These are phyloP conservation scores for Paramisgurnus dabryanus DNA, from an alignment of 2,113 vertebrate species.

Conservation along the genomic window DNA sequence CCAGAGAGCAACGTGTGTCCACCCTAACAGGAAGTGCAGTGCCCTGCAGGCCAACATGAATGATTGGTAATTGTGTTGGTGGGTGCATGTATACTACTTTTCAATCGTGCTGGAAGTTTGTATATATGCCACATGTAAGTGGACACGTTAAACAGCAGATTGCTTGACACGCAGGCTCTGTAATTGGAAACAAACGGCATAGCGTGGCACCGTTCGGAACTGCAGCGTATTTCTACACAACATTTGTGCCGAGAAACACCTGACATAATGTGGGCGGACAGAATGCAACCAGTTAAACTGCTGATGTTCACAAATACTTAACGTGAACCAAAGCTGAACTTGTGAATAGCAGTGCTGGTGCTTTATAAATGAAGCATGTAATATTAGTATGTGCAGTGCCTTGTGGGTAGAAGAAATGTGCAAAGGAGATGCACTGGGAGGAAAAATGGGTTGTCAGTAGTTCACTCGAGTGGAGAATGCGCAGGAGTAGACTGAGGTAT, in stretches of 20 bases:
- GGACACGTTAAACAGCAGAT: slow-evolving; percentile 36
- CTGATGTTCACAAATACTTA: slow-evolving; percentile 10
- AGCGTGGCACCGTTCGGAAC: neutral
- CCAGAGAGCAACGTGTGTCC: slow-evolving; percentile 87
- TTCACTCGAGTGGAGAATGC: neutral
- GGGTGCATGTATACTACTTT: slow-evolving; percentile 18
- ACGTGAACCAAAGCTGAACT: slow-evolving; percentile 12
- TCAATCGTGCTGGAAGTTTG: neutral
- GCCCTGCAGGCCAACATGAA: slow-evolving; percentile 33
- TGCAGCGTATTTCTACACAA: neutral
- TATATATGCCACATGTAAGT: slow-evolving; percentile 30
- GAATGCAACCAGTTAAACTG: neutral
- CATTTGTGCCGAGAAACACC: neutral
- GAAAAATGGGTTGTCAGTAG: slow-evolving; percentile 26
- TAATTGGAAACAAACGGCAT: neutral
- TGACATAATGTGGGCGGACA: slow-evolving; percentile 20
- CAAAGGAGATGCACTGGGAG: neutral
- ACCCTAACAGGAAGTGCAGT: slow-evolving; percentile 81
- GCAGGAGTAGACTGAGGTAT: neutral
- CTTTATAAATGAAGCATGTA: neutral
- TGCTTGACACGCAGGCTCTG: slow-evolving; percentile 8
- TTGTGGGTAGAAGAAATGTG: neutral
- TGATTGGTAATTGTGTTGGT: slow-evolving; percentile 31
- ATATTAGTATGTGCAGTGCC: neutral
- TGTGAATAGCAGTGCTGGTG: neutral